Evolutionary conservation across 2,888 invertebrate genomes (phyloP).

Genomic region (Calameuta idolon): DNA sequence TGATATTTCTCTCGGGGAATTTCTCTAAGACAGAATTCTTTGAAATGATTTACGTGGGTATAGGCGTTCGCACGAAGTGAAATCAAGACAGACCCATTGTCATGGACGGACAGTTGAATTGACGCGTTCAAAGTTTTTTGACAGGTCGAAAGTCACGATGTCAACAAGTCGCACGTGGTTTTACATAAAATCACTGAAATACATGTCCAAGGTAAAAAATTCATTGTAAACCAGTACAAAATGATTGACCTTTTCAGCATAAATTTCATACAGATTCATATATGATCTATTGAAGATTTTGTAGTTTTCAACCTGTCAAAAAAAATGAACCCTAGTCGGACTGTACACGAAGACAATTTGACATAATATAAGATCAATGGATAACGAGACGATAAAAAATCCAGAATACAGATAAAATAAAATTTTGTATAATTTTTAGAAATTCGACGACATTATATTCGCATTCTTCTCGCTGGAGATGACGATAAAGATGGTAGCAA

Average conservation of each 20-base stretch:
- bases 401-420: neutral
- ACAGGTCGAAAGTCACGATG: neutral
- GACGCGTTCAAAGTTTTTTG: neutral
- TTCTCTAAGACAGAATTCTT: neutral
- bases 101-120: neutral
- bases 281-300: too few species aligned
- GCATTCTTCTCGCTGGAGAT: conserved; percentile 98
- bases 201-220: too few species aligned
- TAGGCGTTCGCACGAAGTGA: neutral
- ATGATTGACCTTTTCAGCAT: too few species aligned
- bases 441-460: conserved; percentile 98
- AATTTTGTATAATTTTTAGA: conserved; percentile 71
- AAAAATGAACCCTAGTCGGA: neutral
- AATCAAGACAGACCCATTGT: neutral
- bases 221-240: too few species aligned
- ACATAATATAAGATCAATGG: neutral
- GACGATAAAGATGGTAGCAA: conserved; percentile 98
- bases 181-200: too few species aligned
- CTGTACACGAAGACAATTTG: neutral
- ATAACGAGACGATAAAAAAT: neutral
- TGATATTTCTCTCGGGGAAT: neutral
- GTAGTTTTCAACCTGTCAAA: too few species aligned
- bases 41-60: neutral
- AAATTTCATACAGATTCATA: too few species aligned
- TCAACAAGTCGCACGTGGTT: too few species aligned